Conservation (phyloP, 2,113 vertebrate species). For the Scolopax mira region DNA sequence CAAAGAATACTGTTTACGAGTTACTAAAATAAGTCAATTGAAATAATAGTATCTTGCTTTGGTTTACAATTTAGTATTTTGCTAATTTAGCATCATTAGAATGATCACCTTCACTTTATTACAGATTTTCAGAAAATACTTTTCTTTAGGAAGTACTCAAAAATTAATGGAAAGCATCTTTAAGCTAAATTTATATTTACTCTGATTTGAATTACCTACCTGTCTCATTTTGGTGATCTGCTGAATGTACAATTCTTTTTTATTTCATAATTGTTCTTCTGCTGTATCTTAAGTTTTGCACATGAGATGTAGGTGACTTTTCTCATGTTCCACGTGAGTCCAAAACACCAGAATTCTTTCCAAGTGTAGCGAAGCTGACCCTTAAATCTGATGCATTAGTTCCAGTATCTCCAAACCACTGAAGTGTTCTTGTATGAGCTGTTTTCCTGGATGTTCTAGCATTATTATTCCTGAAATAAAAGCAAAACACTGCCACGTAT, state of each 20-base stretch:
- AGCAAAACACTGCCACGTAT: constrained; percentile 81
- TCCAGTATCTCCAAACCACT: constrained; percentile 79
- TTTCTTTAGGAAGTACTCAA: neutral
- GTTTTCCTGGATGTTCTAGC: constrained; percentile 81
- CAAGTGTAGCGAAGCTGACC: neutral
- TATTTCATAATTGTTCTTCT: neutral
- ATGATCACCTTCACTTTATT: neutral
- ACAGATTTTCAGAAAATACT: neutral
- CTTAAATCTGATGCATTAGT: constrained; percentile 66
- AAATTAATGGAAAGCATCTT: neutral
- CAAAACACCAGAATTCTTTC: neutral
- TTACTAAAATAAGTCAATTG: neutral
- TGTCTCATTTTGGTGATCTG: neutral
- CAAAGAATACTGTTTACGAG: neutral
- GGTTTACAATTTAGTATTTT: neutral
- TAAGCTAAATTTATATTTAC: neutral
- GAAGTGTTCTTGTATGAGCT: constrained; percentile 81
- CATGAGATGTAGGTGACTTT: constrained; percentile 72
- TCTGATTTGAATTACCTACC: neutral
- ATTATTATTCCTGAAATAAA: constrained; percentile 84
- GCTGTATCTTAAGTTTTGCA: neutral
- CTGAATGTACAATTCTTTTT: neutral
- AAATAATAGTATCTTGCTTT: neutral
- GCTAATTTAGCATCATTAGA: neutral
- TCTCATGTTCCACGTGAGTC: neutral